Conservation (phyloP, 2,797 vertebrate genomes). For the Zalophus californianus region DNA sequence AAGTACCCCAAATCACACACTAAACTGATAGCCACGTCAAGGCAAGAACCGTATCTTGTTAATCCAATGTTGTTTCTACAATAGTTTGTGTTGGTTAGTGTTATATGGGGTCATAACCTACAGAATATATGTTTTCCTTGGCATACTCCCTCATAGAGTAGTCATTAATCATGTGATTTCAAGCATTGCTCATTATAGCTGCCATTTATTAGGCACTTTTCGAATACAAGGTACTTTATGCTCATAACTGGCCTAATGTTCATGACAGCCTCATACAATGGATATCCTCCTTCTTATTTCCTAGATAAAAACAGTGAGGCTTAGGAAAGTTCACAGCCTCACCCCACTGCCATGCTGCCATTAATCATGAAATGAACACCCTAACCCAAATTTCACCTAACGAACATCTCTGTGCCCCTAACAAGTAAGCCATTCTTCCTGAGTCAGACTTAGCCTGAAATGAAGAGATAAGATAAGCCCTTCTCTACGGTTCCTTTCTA, state of each 20-base stretch:
- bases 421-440: background rate
- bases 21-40: background rate
- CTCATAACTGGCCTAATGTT: background rate
- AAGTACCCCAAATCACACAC: background rate
- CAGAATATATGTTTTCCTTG: background rate
- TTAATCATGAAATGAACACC: background rate
- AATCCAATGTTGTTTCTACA: background rate
- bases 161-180: background rate
- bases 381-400: background rate
- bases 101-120: background rate
- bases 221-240: background rate
- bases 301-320: background rate
- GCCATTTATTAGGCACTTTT: background rate
- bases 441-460: background rate
- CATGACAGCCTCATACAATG: background rate
- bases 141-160: background rate
- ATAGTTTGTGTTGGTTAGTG: background rate
- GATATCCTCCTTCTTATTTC: background rate
- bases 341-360: too few species aligned
- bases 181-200: background rate
- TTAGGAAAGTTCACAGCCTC: background rate
- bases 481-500: background rate
- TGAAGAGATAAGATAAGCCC: background rate
- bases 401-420: background rate
- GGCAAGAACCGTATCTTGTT: background rate